Base-by-base conservation (phyloP, 2,113 vertebrate species). In the Climacteris rufus region DNA sequence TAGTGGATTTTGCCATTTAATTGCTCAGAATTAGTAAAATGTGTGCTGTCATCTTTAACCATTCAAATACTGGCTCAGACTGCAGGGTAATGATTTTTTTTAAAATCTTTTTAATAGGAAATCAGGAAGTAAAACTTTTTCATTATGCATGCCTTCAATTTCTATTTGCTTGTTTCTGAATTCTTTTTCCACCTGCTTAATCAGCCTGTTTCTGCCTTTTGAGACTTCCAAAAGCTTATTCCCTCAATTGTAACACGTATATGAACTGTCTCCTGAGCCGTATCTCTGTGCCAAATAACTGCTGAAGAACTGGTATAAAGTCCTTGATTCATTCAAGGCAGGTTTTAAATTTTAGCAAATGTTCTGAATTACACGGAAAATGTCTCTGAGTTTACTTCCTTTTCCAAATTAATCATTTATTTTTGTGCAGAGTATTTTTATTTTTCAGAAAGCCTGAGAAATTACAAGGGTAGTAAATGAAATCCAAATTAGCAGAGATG, bases 291-390 rank as follows among this genome's bases (percentile, higher is more conserved):
- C 90, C 94, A 96, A 96, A 11, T 81, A 91, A 57, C 77, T 86
- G 60, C 40, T 93, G 68, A 89, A 45, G 24, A 96, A 18, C 28
- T 61, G 90, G 47, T 91, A 83, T 33, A 61, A 90, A 81, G 87
- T 70, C 40, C 61, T 63, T 88, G 56, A 45, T 94, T 91, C 63
- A 80, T 88, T 96, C 56, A 88, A 96, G 94, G 59, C 54, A 95
- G 72, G 52, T 59, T 96, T 93, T 88, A 91, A 87, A 93, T 95
- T 93, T 81, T 93, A 83, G 65, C 40, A 81, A 86, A 88, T 71
- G 53, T 64, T 83, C 81, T 93, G 81, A 92, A 93, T 69, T 92
- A 84, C 54, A 77, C 33, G 64, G 64, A 77, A 94, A 94, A 89
- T 78, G 52, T 91, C 77, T 91, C 82, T 24, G 40, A 57, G 47